Conservation (phyloP, 1,140 invertebrate genomes). For the Hycleus cichorii region DNA sequence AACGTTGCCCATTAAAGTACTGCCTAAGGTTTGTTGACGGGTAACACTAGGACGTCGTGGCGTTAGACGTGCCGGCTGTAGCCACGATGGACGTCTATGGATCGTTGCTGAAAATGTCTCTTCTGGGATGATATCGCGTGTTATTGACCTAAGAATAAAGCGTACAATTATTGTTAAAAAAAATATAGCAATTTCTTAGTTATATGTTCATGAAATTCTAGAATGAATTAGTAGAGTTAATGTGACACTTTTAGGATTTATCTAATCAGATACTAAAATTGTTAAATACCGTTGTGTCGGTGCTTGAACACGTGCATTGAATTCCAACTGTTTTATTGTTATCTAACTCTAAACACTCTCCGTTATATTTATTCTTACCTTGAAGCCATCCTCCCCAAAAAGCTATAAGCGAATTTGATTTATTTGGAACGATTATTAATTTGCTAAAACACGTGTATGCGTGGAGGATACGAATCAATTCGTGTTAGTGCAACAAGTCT, state of each 20-base stretch:
- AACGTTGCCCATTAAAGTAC: slow-evolving; percentile 31
- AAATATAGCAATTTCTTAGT: neutral
- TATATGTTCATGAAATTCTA: neutral
- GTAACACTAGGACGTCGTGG: slow-evolving; percentile 25
- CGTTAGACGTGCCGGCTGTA: slow-evolving; percentile 13
- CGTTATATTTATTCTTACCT: too few species aligned
- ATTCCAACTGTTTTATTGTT: too few species aligned
- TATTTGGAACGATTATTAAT: too few species aligned
- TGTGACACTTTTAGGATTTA: neutral
- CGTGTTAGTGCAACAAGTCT: neutral
- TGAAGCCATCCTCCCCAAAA: too few species aligned
- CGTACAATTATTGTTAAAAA: neutral
- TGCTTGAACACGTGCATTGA: too few species aligned
- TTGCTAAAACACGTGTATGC: too few species aligned
- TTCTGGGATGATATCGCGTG: slow-evolving; percentile 37
- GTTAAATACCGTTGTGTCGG: too few species aligned
- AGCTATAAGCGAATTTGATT: too few species aligned
- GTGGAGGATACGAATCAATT: neutral
- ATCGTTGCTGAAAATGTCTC: slow-evolving; percentile 29
- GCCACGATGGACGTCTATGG: slow-evolving; percentile 32
- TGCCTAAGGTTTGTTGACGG: slow-evolving; percentile 31
- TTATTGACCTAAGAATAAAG: slow-evolving; percentile 33
- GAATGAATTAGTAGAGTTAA: neutral
- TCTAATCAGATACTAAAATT: too few species aligned
- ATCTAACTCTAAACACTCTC: too few species aligned